A percentile compares a stretch with the other conserved stretches of the same genome.
Evolutionary conservation across 2,888 invertebrate species (phyloP).

Genomic region (Hirtodrosophila histrioides): DNA sequence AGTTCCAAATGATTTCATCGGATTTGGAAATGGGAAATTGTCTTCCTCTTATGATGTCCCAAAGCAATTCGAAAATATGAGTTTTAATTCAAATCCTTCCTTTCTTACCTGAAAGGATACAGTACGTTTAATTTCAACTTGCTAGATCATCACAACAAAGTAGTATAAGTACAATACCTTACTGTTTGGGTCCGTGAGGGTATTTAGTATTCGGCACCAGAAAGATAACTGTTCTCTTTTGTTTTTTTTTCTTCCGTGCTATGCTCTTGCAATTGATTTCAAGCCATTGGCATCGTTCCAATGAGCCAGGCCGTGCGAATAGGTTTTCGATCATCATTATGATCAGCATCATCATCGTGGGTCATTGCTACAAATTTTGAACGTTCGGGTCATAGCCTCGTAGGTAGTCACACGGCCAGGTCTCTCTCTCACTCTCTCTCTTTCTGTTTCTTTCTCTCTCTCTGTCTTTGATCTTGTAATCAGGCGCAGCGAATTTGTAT

Average conservation of each 20-base stretch:
- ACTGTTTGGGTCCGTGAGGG: constrained; percentile 8
- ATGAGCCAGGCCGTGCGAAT: constrained; percentile 75
- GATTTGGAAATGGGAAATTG: too few species aligned
- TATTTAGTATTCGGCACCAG: constrained; percentile 8
- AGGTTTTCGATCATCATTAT: constrained; percentile 67
- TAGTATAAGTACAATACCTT: too few species aligned
- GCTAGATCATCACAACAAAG: too few species aligned
- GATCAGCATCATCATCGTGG: constrained; percentile 46
- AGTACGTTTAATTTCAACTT: too few species aligned
- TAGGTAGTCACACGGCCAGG: constrained; percentile 69
- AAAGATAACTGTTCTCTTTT: constrained; percentile 12
- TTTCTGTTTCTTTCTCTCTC: neutral
- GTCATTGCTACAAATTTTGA: constrained; percentile 81
- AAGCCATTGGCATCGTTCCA: constrained; percentile 79
- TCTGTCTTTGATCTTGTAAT: constrained; percentile 68
- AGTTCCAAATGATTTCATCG: too few species aligned
- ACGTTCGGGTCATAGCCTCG: constrained; percentile 77
- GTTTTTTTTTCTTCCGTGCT: constrained; percentile 36
- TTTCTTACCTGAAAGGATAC: too few species aligned
- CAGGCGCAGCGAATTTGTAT: constrained; percentile 80
- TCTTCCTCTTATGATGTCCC: too few species aligned
- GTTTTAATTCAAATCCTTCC: too few species aligned
- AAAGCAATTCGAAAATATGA: too few species aligned
- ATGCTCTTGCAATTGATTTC: constrained; percentile 77
- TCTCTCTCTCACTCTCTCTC: constrained; percentile 9